These are phyloP conservation scores for Conus canariensis DNA, from an alignment of 2,888 invertebrate species.

Conservation along the genomic window DNA sequence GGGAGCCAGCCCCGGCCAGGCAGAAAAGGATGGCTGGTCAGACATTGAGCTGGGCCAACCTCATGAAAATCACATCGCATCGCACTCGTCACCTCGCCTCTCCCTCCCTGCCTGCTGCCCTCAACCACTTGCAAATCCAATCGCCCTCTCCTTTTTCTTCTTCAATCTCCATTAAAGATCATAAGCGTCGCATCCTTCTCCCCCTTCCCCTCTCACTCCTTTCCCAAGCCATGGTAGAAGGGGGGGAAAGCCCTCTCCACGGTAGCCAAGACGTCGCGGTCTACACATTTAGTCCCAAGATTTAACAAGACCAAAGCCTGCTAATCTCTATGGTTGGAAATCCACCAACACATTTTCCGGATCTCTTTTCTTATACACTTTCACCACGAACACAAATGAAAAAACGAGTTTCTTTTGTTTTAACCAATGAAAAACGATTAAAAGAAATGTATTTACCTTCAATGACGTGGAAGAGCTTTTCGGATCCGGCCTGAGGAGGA, in stretches of 20 bases:
- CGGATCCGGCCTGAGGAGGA: not conserved
- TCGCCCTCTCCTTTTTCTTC: not conserved
- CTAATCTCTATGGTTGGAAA: not conserved
- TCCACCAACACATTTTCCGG: not conserved
- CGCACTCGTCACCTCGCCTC: not conserved
- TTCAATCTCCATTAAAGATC: not conserved
- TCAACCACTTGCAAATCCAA: not conserved
- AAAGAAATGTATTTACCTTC: conserved; percentile 17
- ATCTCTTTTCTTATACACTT: not conserved
- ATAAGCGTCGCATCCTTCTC: not conserved
- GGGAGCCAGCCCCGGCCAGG: conserved; percentile 9
- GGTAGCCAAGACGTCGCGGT: not conserved
- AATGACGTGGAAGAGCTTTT: not conserved
- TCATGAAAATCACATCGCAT: conserved; percentile 32
- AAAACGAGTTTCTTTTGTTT: not conserved
- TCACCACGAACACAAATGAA: not conserved
- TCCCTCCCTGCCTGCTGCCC: not conserved
- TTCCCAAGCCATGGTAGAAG: not conserved
- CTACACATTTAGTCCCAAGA: not conserved
- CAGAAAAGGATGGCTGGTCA: conserved; percentile 36
- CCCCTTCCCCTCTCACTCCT: not conserved
- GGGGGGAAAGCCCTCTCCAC: too few species aligned
- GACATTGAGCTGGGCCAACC: not conserved
- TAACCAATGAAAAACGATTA: not conserved
- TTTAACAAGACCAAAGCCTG: not conserved